Evolutionary conservation across 2,888 invertebrate species (phyloP).

Genomic region (Chymomyza caudatula): DNA sequence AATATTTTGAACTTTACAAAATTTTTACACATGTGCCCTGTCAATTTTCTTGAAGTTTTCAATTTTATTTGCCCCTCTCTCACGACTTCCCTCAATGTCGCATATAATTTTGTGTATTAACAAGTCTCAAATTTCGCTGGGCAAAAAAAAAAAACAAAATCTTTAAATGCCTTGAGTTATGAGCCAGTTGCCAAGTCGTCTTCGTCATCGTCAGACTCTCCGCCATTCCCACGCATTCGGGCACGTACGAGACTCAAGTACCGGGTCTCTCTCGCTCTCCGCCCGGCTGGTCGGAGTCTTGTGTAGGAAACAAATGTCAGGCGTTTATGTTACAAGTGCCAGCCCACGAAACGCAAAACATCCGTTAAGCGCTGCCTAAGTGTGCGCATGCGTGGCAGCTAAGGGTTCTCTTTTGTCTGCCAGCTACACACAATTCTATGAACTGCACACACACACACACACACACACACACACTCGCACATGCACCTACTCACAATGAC

Average conservation of each 20-base stretch:
- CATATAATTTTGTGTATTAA: constrained; percentile 65
- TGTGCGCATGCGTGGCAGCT: constrained; percentile 44
- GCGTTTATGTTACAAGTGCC: constrained; percentile 71
- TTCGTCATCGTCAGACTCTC: constrained; percentile 26
- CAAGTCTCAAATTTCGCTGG: constrained; percentile 69
- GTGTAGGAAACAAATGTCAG: constrained; percentile 68
- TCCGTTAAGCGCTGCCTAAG: constrained; percentile 68
- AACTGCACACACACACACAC: neutral
- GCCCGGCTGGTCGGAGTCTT: constrained; percentile 5
- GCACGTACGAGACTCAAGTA: constrained; percentile 66
- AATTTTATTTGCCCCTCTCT: constrained; percentile 41
- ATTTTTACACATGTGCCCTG: constrained; percentile 22
- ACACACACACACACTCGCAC: neutral
- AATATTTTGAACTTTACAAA: neutral
- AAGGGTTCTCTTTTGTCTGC: neutral
- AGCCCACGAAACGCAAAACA: constrained; percentile 50
- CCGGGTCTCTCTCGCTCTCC: constrained; percentile 5
- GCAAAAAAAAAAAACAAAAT: constrained; percentile 4
- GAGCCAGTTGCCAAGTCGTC: constrained; percentile 24
- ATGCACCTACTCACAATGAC: neutral
- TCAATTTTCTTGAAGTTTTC: constrained; percentile 51
- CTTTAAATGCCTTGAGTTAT: constrained; percentile 33
- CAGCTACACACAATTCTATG: neutral
- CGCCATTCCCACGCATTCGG: constrained; percentile 72
- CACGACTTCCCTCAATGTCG: constrained; percentile 39